Evolutionary conservation across 2,888 invertebrate species (phyloP).

Genomic region (Eupeodes luniger): DNA sequence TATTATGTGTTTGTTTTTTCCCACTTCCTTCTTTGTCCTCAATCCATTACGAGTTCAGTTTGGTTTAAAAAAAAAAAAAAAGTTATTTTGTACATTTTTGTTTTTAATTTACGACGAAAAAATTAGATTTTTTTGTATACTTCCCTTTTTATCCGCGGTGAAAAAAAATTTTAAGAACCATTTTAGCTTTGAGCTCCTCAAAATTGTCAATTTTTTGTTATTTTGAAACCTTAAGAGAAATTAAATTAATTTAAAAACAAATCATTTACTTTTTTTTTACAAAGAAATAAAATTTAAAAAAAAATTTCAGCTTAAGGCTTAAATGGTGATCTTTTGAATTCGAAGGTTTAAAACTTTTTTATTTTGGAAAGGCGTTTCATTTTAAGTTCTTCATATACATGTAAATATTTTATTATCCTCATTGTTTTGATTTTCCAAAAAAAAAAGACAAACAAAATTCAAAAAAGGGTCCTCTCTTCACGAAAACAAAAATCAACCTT

Average conservation of each 20-base stretch:
- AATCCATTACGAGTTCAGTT: conserved; percentile 73
- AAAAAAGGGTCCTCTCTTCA: conserved; percentile 75
- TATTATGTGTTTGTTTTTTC: conserved; percentile 54
- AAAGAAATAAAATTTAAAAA: background rate
- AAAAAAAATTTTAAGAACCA: conserved; percentile 25
- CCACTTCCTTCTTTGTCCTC: conserved; percentile 63
- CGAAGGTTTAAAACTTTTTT: conserved; percentile 3
- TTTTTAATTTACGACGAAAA: conserved; percentile 14
- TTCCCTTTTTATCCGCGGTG: conserved; percentile 37
- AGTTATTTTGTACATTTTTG: conserved; percentile 14
- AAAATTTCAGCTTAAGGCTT: conserved; percentile 34
- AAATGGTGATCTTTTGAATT: conserved; percentile 42
- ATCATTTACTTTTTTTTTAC: too few relatives aligned
- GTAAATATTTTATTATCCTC: conserved; percentile 70
- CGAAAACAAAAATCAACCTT: conserved; percentile 58
- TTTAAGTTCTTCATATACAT: conserved; percentile 62
- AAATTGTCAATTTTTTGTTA: background rate
- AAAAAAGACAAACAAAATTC: conserved; percentile 53
- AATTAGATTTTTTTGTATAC: background rate
- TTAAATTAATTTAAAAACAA: too few relatives aligned
- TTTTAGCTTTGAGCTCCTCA: conserved; percentile 53
- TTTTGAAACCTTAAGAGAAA: too few relatives aligned
- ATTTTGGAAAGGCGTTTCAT: conserved; percentile 62
- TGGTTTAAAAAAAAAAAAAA: conserved; percentile 20
- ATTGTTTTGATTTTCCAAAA: conserved; percentile 54